A percentile compares a stretch with the other conserved stretches of the same genome.
phyloP scores from a whole-genome alignment of 1,140 invertebrate genomes.

The Conopomorpha cramerella region DNA sequence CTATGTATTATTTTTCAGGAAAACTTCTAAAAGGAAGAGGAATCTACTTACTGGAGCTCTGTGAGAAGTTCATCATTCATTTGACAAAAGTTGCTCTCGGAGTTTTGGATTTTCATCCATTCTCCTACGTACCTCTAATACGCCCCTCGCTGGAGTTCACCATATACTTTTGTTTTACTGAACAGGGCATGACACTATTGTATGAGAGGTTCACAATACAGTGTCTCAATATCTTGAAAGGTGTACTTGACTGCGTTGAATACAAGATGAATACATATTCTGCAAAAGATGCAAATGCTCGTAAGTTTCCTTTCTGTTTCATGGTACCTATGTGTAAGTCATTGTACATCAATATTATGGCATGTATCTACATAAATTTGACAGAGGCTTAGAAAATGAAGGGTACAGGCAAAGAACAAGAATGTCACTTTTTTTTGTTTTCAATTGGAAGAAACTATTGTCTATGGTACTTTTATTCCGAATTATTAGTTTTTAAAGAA shows the following conservation, averaged over 20 bases:
- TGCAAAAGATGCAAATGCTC: too few relatives aligned
- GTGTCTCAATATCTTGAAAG: constrained; percentile 87
- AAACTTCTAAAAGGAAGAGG: constrained; percentile 66
- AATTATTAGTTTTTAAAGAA: too few relatives aligned
- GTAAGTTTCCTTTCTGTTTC: neutral
- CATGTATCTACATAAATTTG: neutral
- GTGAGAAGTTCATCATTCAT: constrained; percentile 82
- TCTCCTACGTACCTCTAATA: constrained; percentile 80
- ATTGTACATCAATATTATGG: neutral
- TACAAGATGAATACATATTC: constrained; percentile 57
- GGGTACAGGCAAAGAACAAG: too few relatives aligned
- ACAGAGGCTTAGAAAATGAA: too few relatives aligned
- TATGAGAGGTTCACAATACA: constrained; percentile 89
- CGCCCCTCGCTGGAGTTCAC: constrained; percentile 79
- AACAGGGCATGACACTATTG: constrained; percentile 70
- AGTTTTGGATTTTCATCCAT: constrained; percentile 76
- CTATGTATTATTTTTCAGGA: constrained; percentile 66
- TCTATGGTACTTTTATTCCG: too few relatives aligned
- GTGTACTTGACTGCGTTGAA: constrained; percentile 75
- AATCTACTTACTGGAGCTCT: constrained; percentile 65
- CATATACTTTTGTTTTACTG: constrained; percentile 85
- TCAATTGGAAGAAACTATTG: too few relatives aligned
- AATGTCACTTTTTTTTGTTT: too few relatives aligned
- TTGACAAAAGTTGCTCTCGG: constrained; percentile 78
- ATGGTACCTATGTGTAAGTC: neutral